These are phyloP conservation scores for Gila robusta DNA, from an alignment of 2,797 vertebrate genomes.

Conservation along the genomic window DNA sequence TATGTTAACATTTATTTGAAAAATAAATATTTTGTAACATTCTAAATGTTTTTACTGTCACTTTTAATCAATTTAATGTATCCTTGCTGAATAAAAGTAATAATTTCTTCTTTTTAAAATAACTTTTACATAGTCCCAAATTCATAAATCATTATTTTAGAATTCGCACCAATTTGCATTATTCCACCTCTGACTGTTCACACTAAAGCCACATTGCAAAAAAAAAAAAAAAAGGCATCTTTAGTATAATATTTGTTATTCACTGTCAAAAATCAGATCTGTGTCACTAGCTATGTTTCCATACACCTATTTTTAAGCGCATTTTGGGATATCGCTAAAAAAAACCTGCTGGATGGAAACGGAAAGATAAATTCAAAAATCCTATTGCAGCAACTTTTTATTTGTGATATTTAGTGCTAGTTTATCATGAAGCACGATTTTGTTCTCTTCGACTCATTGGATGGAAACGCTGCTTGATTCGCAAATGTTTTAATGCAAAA, in stretches of 20 bases:
- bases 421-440: no score
- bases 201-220: neutral
- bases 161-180: neutral
- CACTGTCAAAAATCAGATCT: neutral
- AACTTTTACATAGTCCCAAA: neutral
- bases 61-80: neutral
- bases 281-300: neutral
- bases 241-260: neutral
- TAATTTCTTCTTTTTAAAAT: neutral
- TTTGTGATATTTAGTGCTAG: no score
- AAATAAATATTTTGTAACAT: neutral
- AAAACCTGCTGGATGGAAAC: neutral
- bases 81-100: neutral
- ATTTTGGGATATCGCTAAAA: neutral
- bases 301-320: neutral
- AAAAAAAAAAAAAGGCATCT: neutral
- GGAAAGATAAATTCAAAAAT: neutral
- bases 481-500: no score
- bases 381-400: no score
- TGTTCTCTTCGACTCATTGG: no score
- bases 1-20: neutral
- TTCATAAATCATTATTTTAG: neutral
- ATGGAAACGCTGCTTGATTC: no score
- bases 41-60: neutral
- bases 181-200: neutral